Base-by-base conservation (phyloP, 1,140 invertebrate genomes). In the Carcinoscorpius rotundicauda region DNA sequence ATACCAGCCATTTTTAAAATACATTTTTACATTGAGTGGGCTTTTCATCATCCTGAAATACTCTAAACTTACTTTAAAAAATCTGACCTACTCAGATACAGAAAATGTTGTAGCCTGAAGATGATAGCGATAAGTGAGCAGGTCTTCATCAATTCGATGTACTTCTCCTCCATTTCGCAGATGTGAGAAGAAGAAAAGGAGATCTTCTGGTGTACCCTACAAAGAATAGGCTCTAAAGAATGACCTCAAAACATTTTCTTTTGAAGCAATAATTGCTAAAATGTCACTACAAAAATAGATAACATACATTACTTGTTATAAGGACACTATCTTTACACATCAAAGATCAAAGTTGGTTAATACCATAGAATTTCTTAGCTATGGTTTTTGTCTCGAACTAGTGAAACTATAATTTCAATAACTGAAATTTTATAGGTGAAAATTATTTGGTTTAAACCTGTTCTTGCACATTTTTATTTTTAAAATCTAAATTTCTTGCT, bases 161-260 rank as follows among this genome's bases (percentile, higher is more conserved):
- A 89, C 70, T 63, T 73, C 72, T 51, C 86, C 86, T 64, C 82
- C 82, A 11, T 75, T 64, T 70, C 82, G 78, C 63, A 87, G 70
- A 75, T 88, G 87, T 65, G 80, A 75, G 74, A 87, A 87, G 76
- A 89, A 89, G 74, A 89, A 90, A 71, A 88, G 81, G 61, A 89
- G 76, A 79, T 91, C 88, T 79, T 89, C 87, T 29, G 87, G 87
- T 56, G 79, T 83, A 51, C 87, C 86, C 76, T 80, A 49, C 29
- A 29, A 29, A 29, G 29, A 2, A 29, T 29, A 29, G 29, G 29
- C 29, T 29, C 29, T 29, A 29, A 29, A 29, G 29, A 29, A 29
- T 29, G 0, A 29, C 29, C 29, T 29, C 29, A 29, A 29, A 29
- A 29, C 29, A 1, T 29, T 29, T 29, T 29, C 29, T 29, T 29